Percentiles rank a stretch among this genome's conserved stretches.
Evolutionary conservation across 2,888 invertebrate species (phyloP).

Genomic region (Ormia ochracea): DNA sequence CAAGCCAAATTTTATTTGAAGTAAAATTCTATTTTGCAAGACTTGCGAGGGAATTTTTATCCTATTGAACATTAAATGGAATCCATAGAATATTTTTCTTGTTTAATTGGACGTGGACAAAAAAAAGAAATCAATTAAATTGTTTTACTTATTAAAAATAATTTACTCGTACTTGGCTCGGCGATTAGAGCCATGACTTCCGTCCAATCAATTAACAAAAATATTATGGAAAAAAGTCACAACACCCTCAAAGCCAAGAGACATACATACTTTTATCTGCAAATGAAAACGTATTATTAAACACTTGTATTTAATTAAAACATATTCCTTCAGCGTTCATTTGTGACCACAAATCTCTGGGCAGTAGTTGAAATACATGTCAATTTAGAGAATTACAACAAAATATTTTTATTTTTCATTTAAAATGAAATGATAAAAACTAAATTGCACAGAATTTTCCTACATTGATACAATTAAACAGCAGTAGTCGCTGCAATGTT

Average conservation of each 20-base stretch:
- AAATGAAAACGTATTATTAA: conserved; percentile 50
- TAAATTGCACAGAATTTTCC: conserved; percentile 56
- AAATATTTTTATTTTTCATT: conserved; percentile 57
- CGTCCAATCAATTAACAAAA: conserved; percentile 24
- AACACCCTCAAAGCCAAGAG: not conserved
- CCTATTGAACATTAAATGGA: no score
- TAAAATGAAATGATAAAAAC: conserved; percentile 53
- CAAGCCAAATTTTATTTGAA: no score
- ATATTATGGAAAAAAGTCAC: not conserved
- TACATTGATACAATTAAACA: conserved; percentile 49
- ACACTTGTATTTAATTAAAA: conserved; percentile 63
- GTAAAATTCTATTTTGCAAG: no score
- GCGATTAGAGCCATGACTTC: conserved; percentile 48
- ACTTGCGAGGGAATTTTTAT: no score
- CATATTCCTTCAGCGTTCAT: conserved; percentile 49
- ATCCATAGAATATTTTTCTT: no score
- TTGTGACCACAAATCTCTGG: conserved; percentile 39
- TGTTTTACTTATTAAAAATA: not conserved
- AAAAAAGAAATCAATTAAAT: not conserved
- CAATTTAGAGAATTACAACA: conserved; percentile 62
- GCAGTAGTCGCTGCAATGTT: conserved; percentile 22
- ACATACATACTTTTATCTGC: conserved; percentile 12
- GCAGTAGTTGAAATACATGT: conserved; percentile 61
- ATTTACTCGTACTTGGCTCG: conserved; percentile 12
- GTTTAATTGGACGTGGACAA: not conserved